Conservation (phyloP, 2,888 invertebrate species). For the Rhagium mordax region DNA sequence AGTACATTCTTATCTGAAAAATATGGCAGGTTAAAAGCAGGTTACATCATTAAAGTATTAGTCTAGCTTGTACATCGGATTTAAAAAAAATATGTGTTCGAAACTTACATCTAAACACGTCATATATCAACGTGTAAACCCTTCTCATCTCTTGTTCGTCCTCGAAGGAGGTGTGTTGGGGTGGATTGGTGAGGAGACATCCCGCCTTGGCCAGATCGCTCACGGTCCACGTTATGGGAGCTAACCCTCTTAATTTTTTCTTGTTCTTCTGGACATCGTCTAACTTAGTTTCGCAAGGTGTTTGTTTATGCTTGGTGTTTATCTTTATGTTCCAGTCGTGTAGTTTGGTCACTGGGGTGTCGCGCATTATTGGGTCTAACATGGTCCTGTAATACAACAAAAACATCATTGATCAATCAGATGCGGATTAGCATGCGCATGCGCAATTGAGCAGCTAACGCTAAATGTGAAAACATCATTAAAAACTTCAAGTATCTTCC, state of each 20-base stretch:
- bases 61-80: no score
- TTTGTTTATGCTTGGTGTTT: constrained; percentile 56
- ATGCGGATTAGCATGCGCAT: no score
- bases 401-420: not conserved
- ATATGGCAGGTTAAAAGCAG: no score
- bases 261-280: constrained; percentile 12
- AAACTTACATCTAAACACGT: constrained; percentile 82
- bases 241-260: constrained; percentile 27
- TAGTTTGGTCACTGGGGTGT: constrained; percentile 58
- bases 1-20: constrained; percentile 80
- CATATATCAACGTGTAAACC: constrained; percentile 82
- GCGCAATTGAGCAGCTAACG: no score
- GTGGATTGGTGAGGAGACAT: constrained; percentile 72
- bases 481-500: no score
- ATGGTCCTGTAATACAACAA: constrained; percentile 41
- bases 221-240: constrained; percentile 67
- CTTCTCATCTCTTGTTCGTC: constrained; percentile 83
- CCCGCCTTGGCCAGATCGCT: constrained; percentile 74
- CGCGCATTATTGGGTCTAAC: constrained; percentile 47
- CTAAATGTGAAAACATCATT: no score
- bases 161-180: constrained; percentile 70
- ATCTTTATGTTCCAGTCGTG: constrained; percentile 68
- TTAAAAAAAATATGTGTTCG: no score
- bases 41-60: no score
- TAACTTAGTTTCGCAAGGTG: constrained; percentile 20